phyloP scores from a whole-genome alignment of 2,888 invertebrate genomes.

The Blera fallax region DNA sequence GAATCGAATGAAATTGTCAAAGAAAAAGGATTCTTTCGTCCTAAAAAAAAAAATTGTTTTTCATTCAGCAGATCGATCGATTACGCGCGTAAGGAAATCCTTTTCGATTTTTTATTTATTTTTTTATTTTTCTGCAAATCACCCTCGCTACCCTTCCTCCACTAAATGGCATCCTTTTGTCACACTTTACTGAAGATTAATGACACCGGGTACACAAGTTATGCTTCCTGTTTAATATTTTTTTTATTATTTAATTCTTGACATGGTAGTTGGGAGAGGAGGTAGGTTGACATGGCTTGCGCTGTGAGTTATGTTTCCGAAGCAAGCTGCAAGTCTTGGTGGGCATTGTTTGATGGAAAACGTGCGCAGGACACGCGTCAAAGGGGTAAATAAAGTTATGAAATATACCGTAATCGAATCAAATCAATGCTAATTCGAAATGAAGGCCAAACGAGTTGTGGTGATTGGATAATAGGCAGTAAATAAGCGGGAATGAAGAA shows the following conservation, averaged over 20 bases:
- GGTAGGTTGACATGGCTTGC: constrained; percentile 40
- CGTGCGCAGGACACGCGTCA: constrained; percentile 66
- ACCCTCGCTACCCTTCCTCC: constrained; percentile 40
- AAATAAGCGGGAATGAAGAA: not conserved
- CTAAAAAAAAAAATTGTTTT: constrained; percentile 21
- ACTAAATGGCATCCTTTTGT: constrained; percentile 65
- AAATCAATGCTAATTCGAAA: constrained; percentile 66
- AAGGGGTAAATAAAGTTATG: constrained; percentile 68
- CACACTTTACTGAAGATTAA: constrained; percentile 70
- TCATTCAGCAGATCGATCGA: constrained; percentile 61
- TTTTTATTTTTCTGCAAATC: constrained; percentile 17
- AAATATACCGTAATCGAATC: constrained; percentile 61
- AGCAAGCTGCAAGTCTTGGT: constrained; percentile 64
- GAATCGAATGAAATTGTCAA: constrained; percentile 70
- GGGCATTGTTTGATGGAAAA: constrained; percentile 18
- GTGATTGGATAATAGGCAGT: not conserved
- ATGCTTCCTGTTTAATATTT: constrained; percentile 67
- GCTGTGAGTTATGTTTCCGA: constrained; percentile 46
- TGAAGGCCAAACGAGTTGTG: not conserved
- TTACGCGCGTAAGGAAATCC: constrained; percentile 55
- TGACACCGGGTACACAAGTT: constrained; percentile 59
- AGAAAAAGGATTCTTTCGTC: constrained; percentile 27
- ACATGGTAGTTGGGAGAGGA: constrained; percentile 49
- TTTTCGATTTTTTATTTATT: constrained; percentile 14
- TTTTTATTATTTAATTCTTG: constrained; percentile 69